phyloP scores from a whole-genome alignment of 2,113 vertebrate genomes.

The Pleuronectes platessa region DNA sequence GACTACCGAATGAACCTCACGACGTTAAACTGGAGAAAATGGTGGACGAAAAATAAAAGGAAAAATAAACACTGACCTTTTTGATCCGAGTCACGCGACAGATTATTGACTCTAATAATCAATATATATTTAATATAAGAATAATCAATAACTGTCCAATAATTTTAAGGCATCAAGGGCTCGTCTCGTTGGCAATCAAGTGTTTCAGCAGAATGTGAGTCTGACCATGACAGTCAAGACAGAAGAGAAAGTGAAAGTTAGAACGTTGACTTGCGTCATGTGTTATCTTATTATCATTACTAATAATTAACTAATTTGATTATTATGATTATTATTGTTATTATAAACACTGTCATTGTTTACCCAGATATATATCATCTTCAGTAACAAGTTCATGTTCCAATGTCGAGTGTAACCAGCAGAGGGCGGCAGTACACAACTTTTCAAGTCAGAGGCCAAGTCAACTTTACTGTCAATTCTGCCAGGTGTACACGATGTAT shows the following conservation, averaged over 20 bases:
- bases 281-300: neutral
- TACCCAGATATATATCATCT: no score
- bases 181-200: neutral
- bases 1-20: no score
- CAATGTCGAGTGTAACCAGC: constrained; percentile 14
- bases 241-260: neutral
- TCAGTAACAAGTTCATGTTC: no score
- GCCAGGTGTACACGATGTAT: no score
- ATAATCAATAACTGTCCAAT: no score
- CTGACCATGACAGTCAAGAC: no score
- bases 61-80: neutral
- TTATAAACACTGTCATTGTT: no score
- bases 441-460: constrained; percentile 1
- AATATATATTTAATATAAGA: neutral
- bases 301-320: no score
- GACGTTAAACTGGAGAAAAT: no score
- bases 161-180: neutral
- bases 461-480: no score
- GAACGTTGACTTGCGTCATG: neutral
- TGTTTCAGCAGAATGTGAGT: no score
- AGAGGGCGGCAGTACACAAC: constrained; percentile 56
- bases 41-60: neutral
- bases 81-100: neutral
- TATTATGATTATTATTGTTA: no score
- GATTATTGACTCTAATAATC: neutral